Conservation (phyloP, 2,888 invertebrate genomes). For the Crematogaster levior region DNA sequence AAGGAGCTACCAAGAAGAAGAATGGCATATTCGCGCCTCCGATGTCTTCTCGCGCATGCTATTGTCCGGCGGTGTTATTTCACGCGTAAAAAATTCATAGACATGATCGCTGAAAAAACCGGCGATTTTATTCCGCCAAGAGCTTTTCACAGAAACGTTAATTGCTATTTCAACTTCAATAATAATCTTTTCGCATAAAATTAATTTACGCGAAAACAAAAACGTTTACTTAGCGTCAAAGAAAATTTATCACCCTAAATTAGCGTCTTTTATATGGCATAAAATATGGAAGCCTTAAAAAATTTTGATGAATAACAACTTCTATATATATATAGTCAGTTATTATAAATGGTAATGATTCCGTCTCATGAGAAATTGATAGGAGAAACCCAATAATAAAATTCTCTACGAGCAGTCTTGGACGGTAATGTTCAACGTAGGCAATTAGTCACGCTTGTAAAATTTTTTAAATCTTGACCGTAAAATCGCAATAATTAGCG, state of each 20-base stretch:
- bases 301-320: not conserved
- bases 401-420: not conserved
- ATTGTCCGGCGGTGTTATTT: conserved; percentile 37
- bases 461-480: not conserved
- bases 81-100: conserved; percentile 23
- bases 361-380: not conserved
- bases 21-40: conserved; percentile 54
- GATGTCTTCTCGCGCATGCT: conserved; percentile 49
- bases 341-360: not conserved
- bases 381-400: not conserved
- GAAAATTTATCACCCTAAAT: not conserved
- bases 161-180: conserved; percentile 15
- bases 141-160: not conserved
- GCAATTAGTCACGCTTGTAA: conserved; percentile 2
- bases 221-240: not conserved
- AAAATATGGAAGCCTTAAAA: not conserved
- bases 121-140: not conserved
- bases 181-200: not conserved
- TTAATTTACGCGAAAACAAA: not conserved
- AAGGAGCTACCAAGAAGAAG: conserved; percentile 70
- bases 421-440: not conserved
- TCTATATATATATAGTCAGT: no score
- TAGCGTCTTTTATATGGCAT: no score
- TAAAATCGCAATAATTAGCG: not conserved
- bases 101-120: not conserved